Conservation (phyloP, 2,797 vertebrate genomes). For the Pogonophryne albipinna region DNA sequence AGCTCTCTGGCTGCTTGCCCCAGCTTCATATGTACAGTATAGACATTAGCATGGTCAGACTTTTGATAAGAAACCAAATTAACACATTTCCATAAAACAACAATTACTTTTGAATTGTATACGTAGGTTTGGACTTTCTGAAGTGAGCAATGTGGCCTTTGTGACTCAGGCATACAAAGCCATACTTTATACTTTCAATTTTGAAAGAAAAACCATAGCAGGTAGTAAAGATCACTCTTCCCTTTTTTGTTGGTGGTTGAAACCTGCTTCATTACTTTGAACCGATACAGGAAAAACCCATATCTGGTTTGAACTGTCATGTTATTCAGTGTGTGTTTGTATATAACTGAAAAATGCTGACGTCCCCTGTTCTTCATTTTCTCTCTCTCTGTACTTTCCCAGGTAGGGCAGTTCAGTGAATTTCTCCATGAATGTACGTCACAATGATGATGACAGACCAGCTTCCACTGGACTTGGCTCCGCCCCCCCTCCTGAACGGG, state of each 20-base stretch:
- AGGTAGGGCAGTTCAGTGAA: slow-evolving; percentile 92
- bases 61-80: not conserved
- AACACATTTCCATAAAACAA: not conserved
- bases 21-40: not conserved
- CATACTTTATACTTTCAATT: not conserved
- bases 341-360: not conserved
- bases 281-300: not conserved
- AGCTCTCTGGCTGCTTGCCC: not conserved
- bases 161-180: not conserved
- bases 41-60: not conserved
- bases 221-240: not conserved
- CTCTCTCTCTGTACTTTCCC: slow-evolving; percentile 72
- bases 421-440: slow-evolving; percentile 99
- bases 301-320: not conserved
- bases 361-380: not conserved
- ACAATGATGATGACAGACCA: slow-evolving; percentile 99
- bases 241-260: not conserved
- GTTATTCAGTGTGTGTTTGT: not conserved
- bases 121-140: not conserved
- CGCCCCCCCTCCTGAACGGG: slow-evolving; percentile 93
- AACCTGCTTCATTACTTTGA: slow-evolving; percentile 5
- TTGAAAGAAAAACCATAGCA: not conserved
- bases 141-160: not conserved
- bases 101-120: not conserved
- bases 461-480: slow-evolving; percentile 98